Conservation (phyloP, 2,113 vertebrate species). For the Grammomys dolichurus region DNA sequence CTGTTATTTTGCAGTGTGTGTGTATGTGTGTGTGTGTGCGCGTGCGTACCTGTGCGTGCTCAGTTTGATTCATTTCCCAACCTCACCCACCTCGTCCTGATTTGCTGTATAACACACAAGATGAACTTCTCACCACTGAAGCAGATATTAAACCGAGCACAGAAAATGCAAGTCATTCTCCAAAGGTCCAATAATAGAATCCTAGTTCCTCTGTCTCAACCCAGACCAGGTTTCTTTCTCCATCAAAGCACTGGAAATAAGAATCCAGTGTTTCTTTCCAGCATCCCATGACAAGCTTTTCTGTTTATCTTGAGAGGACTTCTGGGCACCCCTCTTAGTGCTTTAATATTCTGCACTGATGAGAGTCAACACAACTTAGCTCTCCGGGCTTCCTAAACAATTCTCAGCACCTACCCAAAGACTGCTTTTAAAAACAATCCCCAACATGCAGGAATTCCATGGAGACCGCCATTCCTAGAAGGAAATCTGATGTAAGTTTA, state of each 20-base stretch:
- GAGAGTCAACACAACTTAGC: slow-evolving; percentile 1
- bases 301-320: background rate
- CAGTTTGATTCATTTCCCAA: background rate
- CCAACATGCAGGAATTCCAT: background rate
- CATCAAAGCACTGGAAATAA: background rate
- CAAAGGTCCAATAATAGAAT: background rate
- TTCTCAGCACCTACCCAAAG: background rate
- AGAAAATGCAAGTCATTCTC: background rate
- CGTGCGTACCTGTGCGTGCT: background rate
- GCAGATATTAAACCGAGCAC: background rate
- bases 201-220: background rate
- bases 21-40: background rate
- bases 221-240: background rate
- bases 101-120: accelerated
- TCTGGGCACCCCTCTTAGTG: background rate
- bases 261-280: background rate
- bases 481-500: background rate
- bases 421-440: background rate
- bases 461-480: background rate
- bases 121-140: accelerated
- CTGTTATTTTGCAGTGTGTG: background rate
- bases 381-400: background rate
- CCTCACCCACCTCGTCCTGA: too few relatives aligned
- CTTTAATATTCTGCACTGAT: slow-evolving; percentile 17
- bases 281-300: background rate